Evolutionary conservation across 2,113 vertebrate species (phyloP).

Genomic region (Oenanthe melanoleuca): DNA sequence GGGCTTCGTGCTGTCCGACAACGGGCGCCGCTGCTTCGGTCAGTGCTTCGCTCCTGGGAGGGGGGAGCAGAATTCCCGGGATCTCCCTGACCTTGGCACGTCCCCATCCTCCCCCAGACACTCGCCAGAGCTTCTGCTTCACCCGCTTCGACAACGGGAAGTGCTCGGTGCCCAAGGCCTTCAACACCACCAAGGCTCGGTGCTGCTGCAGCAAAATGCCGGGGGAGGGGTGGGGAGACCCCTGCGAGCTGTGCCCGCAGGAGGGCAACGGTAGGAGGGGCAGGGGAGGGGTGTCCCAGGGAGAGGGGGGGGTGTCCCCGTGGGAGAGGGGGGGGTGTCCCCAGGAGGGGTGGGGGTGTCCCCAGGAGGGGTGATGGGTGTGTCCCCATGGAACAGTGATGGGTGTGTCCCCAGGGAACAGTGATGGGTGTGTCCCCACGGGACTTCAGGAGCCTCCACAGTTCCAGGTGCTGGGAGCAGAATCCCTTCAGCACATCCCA

Average conservation of each 20-base stretch:
- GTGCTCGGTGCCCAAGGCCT: constrained; percentile 89
- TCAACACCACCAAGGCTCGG: constrained; percentile 91
- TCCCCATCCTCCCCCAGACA: constrained; percentile 75
- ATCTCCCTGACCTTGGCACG: rapidly evolving
- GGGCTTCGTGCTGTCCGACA: constrained; percentile 90
- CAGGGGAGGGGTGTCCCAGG: not conserved
- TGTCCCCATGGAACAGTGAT: not conserved
- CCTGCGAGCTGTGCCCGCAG: constrained; percentile 92
- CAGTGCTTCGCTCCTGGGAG: not conserved
- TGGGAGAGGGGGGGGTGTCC: not conserved
- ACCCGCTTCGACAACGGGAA: constrained; percentile 89
- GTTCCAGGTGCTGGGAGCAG: not conserved
- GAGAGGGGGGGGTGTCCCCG: too few relatives aligned
- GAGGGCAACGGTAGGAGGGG: constrained; percentile 80
- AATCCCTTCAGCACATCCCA: not conserved
- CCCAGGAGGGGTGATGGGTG: rapidly evolving
- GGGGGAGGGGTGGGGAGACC: constrained; percentile 92
- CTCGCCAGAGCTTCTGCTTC: constrained; percentile 92
- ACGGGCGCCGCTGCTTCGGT: constrained; percentile 90
- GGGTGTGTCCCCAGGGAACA: too few relatives aligned
- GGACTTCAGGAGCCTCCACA: not conserved
- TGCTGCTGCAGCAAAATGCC: constrained; percentile 96
- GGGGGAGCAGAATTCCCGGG: rapidly evolving
- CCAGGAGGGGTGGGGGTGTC: not conserved
- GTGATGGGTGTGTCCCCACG: not conserved